Percentiles rank a stretch among this genome's conserved stretches.
phyloP scores from a whole-genome alignment of 2,113 vertebrate genomes.

The Emberiza fucata region DNA sequence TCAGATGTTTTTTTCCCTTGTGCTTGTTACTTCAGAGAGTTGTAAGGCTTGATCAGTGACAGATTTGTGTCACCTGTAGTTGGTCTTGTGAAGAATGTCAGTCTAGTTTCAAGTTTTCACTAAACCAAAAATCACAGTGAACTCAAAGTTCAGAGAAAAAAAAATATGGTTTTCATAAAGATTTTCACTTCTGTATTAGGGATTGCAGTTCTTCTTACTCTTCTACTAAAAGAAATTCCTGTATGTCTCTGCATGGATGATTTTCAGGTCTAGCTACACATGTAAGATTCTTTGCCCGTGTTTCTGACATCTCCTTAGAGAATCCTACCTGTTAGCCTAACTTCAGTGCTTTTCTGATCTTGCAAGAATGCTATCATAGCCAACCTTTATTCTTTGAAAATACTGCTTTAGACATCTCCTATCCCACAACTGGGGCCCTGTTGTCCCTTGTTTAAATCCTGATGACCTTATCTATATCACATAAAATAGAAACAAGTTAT shows the following conservation, averaged over 20 bases:
- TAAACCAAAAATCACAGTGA: neutral
- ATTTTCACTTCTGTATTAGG: neutral
- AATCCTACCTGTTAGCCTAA: neutral
- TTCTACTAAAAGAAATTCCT: neutral
- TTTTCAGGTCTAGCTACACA: neutral
- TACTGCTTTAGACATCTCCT: neutral
- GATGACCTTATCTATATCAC: neutral
- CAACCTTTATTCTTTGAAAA: neutral
- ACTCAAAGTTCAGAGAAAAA: neutral
- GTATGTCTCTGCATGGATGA: neutral
- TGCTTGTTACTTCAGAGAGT: neutral
- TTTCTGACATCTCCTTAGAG: neutral
- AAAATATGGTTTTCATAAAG: neutral
- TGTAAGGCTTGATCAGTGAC: neutral
- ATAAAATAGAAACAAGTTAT: neutral
- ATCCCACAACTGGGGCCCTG: fast-evolving
- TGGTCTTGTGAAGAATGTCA: neutral
- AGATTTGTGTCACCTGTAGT: neutral
- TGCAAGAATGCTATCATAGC: neutral
- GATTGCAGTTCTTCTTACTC: neutral
- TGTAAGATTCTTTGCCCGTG: neutral
- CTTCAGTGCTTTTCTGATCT: neutral
- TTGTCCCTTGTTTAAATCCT: neutral
- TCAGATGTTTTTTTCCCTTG: neutral
- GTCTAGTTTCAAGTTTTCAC: neutral